Evolutionary conservation across 2,113 vertebrate genomes (phyloP).

Genomic region (Lamprotornis superbus): DNA sequence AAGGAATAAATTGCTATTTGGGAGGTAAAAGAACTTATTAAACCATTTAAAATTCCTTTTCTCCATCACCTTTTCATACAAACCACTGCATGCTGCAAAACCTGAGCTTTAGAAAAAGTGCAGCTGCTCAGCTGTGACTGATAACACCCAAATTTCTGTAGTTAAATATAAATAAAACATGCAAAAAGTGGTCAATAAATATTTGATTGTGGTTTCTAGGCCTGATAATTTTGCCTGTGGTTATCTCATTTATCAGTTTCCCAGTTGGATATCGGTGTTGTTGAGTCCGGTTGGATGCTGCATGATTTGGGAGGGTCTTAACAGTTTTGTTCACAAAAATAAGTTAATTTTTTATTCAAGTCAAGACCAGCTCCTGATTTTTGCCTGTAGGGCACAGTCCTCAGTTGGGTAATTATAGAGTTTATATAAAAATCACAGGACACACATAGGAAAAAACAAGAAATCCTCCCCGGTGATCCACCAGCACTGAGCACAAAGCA

Average conservation of each 20-base stretch:
- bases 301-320: neutral
- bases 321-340: neutral
- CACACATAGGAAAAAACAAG: neutral
- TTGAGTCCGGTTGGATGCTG: neutral
- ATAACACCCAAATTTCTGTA: neutral
- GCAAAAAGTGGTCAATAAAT: conserved; percentile 42
- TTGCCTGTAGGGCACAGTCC: neutral
- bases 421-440: neutral
- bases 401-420: neutral
- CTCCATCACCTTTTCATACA: neutral
- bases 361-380: neutral
- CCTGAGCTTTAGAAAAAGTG: neutral
- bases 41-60: neutral
- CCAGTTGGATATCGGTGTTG: neutral
- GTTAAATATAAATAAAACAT: conserved; percentile 41
- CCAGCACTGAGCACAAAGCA: neutral
- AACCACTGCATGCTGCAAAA: neutral
- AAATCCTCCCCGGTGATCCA: neutral
- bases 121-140: neutral
- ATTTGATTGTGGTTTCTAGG: conserved; percentile 44
- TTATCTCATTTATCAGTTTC: conserved; percentile 44
- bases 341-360: conserved; percentile 32
- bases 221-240: conserved; percentile 37
- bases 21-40: neutral
- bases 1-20: neutral